phyloP scores from a whole-genome alignment of 2,113 vertebrate genomes.

The Balaenoptera acutorostrata region DNA sequence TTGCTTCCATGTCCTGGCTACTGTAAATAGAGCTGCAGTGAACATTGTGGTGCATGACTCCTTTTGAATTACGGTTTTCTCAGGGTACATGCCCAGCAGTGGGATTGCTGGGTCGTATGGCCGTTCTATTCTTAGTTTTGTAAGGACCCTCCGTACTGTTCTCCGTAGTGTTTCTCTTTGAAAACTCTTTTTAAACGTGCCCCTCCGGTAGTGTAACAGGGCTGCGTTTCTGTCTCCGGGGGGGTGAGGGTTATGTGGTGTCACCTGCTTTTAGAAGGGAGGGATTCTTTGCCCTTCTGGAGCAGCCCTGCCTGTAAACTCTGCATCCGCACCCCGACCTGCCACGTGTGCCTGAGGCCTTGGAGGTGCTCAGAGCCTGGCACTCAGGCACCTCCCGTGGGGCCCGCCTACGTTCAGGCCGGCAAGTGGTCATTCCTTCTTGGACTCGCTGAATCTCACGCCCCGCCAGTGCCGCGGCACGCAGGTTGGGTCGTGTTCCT shows the following conservation, averaged over 20 bases:
- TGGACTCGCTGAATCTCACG: not conserved
- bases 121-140: too few relatives aligned
- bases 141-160: too few relatives aligned
- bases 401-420: not conserved
- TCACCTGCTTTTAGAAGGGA: not conserved
- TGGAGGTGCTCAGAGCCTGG: not conserved
- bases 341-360: not conserved
- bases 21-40: too few relatives aligned
- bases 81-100: too few relatives aligned
- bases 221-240: not conserved
- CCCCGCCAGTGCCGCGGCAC: rapidly evolving
- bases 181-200: conserved; percentile 29
- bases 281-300: not conserved
- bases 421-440: not conserved
- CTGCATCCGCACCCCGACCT: not conserved
- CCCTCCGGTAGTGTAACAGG: not conserved
- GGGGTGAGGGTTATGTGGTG: not conserved
- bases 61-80: too few relatives aligned
- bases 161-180: conserved; percentile 21
- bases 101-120: too few relatives aligned
- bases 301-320: not conserved
- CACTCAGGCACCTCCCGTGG: rapidly evolving
- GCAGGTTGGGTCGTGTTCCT: too few relatives aligned
- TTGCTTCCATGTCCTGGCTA: too few relatives aligned
- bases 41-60: too few relatives aligned